Base-by-base conservation (phyloP, 2,888 invertebrate genomes). In the Lasioglossum malachurum region DNA sequence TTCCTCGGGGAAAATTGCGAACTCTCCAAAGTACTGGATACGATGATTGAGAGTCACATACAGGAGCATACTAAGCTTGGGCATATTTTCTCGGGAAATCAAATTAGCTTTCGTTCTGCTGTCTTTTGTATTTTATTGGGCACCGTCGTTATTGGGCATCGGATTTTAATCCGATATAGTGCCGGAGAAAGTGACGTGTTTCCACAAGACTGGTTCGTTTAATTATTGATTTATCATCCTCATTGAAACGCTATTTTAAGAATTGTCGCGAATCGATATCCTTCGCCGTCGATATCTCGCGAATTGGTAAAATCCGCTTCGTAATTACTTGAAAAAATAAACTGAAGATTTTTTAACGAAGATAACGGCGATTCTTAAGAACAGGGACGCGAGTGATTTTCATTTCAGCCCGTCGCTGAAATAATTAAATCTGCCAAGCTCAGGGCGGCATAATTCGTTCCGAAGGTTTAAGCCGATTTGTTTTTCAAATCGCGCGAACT, bases 161-260 rank as follows among this genome's bases (percentile, higher is more conserved):
- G 67, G 67, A 31, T 67, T 67, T 67, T 35, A 67, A 67, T 67
- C 67, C 35, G 67, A 31, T 67, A 35, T 1, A 19, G 67, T 35
- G 67, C 10, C 16, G 67, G 35, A 67, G 67, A 67, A 31, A 67
- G 35, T 67, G 67, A 16, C 67, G 19, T 19, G 35, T 35, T 67
- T 67, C 35, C 67, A 35, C 19, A 8, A 67, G 35, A 35, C 8
- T 7, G 35, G 35, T 67, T 67, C 67, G 19, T 35, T 67, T 67
- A 35, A 67, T 67, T 67, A 67, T 67, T 35, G 67, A 67, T 67
- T 67, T 35, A 67, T 35, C 35, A 67, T 67, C 67, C 35, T 31
- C 19, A 35, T 67, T 31, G 35, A 67, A 0, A 19, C 35, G 10
- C 67, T 67, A 67, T 67, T 67, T 67, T 67, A 35, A 35, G 67